These are phyloP conservation scores for Eidolon dupreanum DNA, from an alignment of 2,797 vertebrate genomes.

Conservation along the genomic window DNA sequence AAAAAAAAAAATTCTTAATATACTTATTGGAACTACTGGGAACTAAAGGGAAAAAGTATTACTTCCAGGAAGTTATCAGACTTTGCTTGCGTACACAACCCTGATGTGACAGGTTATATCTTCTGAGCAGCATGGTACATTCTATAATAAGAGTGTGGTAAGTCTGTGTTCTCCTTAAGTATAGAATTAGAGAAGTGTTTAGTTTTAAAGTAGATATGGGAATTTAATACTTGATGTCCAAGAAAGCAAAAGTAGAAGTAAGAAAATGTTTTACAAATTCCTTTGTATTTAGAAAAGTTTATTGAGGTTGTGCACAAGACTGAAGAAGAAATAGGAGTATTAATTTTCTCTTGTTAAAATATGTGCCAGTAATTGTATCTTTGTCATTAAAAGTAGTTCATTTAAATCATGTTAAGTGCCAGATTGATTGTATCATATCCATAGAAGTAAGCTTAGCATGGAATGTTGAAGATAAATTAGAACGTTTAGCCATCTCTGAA, in stretches of 20 bases:
- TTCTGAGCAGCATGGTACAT: neutral
- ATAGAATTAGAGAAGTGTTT: neutral
- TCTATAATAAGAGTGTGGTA: neutral
- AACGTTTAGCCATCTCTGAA: neutral
- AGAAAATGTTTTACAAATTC: neutral
- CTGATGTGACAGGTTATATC: neutral
- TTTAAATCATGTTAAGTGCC: conserved; percentile 15
- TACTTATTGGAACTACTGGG: neutral
- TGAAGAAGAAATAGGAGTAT: neutral
- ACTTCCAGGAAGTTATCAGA: neutral
- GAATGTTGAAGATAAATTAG: neutral
- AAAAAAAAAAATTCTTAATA: neutral
- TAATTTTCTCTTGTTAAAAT: conserved; percentile 15
- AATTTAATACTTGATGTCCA: neutral
- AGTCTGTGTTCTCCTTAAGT: neutral
- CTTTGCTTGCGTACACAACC: neutral
- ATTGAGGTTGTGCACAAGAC: neutral
- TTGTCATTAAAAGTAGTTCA: neutral
- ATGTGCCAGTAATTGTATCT: neutral
- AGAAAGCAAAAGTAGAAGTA: conserved; percentile 3
- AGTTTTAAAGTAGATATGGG: neutral
- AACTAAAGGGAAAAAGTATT: neutral
- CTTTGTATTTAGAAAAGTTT: neutral
- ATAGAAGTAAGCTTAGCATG: neutral
- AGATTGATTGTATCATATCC: neutral